phyloP scores from a whole-genome alignment of 2,888 invertebrate species.

The Andricus curvator region DNA sequence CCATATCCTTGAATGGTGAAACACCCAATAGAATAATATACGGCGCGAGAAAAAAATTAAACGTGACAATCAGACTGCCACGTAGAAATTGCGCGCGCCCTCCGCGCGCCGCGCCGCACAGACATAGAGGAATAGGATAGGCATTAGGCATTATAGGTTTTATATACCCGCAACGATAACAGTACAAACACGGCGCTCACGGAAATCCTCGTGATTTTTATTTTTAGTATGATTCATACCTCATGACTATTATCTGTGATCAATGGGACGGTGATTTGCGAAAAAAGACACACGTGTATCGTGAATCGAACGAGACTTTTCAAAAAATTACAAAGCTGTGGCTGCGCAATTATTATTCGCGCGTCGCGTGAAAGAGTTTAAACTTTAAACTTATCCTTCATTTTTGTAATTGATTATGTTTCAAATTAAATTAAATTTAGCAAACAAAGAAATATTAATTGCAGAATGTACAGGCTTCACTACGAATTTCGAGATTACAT shows the following conservation, averaged over 20 bases:
- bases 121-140: not conserved
- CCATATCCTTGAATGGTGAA: slow-evolving; percentile 71
- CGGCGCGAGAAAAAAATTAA: slow-evolving; percentile 27
- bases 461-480: too few species aligned
- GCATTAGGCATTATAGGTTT: too few species aligned
- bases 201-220: slow-evolving; percentile 21
- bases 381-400: too few species aligned
- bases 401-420: too few species aligned
- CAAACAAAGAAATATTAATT: too few species aligned
- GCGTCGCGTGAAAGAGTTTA: too few species aligned
- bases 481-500: too few species aligned
- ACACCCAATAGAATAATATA: slow-evolving; percentile 59
- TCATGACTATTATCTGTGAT: slow-evolving; percentile 32
- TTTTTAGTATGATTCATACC: slow-evolving; percentile 29
- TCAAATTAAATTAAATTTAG: too few species aligned
- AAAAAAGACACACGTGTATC: slow-evolving; percentile 2
- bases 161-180: not conserved
- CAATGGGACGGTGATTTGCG: slow-evolving; percentile 23
- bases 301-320: not conserved
- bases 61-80: slow-evolving; percentile 7
- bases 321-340: not conserved
- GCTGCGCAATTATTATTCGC: not conserved
- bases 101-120: too few species aligned
- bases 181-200: slow-evolving; percentile 4
- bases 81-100: not conserved